Base-by-base conservation (phyloP, 2,888 invertebrate species). In the Aporophyla nigra region DNA sequence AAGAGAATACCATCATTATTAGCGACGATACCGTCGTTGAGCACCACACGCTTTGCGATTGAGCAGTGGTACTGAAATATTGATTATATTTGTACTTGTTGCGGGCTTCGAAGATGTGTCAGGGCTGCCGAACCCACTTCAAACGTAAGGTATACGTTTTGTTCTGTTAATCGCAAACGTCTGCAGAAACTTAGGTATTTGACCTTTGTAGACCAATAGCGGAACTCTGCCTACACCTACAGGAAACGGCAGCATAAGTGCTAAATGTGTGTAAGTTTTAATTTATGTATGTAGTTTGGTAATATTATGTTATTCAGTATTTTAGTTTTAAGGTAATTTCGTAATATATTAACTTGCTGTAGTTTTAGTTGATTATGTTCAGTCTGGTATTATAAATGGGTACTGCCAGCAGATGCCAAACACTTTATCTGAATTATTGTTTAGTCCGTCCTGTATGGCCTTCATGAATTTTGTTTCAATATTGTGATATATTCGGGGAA, bases 21-120 rank as follows among this genome's bases (percentile, higher is more conserved):
- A 92, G 90, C 5, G 96, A 96, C 63, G 96, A 96, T 78, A 96
- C 96, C 0, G 88, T 95, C 3, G 67, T 95, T 0, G 95, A 96
- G 65, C 95, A 96, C 73, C 95, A 96, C 73, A 96, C 96, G 1
- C 91, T 96, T 21, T 93, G 93, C 67, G 95, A 96, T 82, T 95
- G 78, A 84, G 70, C 49, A 33, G 53, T 19, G 16, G 53, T 68
- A 71, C 62, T 49, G 33, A 27, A 27, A 40, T 33, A 27, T 49
- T 69, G 6, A 24, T 46, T 43, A 24, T 62, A 53, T 24, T 33
- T 61, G 21, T 10, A 6, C n/a, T 56, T 46, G 27, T 33, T 43
- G 59, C 21, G 16, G 51, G 51, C 43, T 24, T 24, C 6, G 16
- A 53, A 63, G 10, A 78, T 10, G 43, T 54, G 43, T 10, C 14